Evolutionary conservation across 2,113 vertebrate genomes (phyloP).

Genomic region (Eudyptes chrysolophus): DNA sequence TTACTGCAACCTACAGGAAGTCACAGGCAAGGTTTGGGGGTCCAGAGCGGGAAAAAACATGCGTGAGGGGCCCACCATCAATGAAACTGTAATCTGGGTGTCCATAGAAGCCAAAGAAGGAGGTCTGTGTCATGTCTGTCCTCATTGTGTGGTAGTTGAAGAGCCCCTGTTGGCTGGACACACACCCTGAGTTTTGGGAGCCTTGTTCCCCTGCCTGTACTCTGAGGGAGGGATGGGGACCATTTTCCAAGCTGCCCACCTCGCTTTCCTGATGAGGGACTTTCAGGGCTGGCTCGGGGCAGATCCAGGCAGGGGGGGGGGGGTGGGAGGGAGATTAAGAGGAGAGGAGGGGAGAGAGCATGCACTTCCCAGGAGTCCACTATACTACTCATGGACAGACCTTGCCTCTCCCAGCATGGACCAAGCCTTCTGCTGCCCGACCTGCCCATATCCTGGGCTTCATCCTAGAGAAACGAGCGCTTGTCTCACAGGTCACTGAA

Average conservation of each 20-base stretch:
- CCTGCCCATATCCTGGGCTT: background rate
- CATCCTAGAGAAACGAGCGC: background rate
- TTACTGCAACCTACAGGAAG: background rate
- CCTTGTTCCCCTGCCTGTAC: rapidly evolving
- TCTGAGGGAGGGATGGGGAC: background rate
- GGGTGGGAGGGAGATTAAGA: background rate
- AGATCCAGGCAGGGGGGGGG: background rate
- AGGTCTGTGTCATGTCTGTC: background rate
- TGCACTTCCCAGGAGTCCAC: background rate
- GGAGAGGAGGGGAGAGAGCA: background rate
- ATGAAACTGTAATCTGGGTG: rapidly evolving
- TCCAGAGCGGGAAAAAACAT: background rate
- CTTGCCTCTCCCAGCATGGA: background rate
- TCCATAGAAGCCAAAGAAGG: background rate
- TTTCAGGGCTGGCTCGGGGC: background rate
- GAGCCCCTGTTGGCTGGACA: background rate
- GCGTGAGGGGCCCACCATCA: background rate
- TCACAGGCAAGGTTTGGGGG: background rate
- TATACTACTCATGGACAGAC: background rate
- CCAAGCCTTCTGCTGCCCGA: background rate
- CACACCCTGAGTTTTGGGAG: background rate
- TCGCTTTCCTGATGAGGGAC: background rate
- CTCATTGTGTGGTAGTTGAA: background rate
- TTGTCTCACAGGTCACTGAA: background rate
- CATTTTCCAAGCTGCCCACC: rapidly evolving